These are phyloP conservation scores for Platerodrilus igneus DNA, from an alignment of 2,888 invertebrate genomes.

Conservation along the genomic window DNA sequence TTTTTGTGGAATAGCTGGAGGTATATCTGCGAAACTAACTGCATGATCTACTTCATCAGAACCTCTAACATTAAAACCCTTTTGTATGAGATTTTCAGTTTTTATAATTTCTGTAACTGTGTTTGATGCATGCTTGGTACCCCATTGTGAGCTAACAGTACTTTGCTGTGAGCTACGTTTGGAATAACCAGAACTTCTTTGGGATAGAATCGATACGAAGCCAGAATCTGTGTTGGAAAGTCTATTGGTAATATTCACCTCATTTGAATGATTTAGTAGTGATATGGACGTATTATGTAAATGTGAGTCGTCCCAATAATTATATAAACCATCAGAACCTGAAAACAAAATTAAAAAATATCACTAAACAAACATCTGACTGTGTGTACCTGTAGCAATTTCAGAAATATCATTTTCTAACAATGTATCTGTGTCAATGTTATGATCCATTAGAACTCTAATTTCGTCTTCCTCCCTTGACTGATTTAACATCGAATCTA, in stretches of 20 bases:
- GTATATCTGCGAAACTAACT: constrained; percentile 36
- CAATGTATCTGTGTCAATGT: constrained; percentile 29
- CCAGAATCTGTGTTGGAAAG: constrained; percentile 53
- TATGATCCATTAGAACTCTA: constrained; percentile 55
- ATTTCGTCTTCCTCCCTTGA: constrained; percentile 79
- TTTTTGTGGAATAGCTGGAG: constrained; percentile 63
- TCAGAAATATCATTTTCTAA: constrained; percentile 44
- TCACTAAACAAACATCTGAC: too few relatives aligned
- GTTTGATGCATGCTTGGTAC: constrained; percentile 28
- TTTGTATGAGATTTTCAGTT: constrained; percentile 36
- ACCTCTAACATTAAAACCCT: constrained; percentile 10
- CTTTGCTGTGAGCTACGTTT: constrained; percentile 61
- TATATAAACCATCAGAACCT: constrained; percentile 34
- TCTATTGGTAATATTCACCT: constrained; percentile 34
- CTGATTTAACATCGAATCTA: constrained; percentile 83
- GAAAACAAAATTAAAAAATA: constrained; percentile 9
- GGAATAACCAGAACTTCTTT: constrained; percentile 57
- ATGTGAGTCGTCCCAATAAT: constrained; percentile 42
- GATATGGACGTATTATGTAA: constrained; percentile 35
- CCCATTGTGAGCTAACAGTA: constrained; percentile 46
- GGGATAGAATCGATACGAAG: constrained; percentile 60
- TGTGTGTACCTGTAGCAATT: constrained; percentile 31
- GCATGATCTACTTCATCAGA: constrained; percentile 30
- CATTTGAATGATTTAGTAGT: constrained; percentile 34
- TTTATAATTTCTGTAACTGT: constrained; percentile 33